Conservation (phyloP, 2,797 vertebrate genomes). For the Chrosomus eos region DNA sequence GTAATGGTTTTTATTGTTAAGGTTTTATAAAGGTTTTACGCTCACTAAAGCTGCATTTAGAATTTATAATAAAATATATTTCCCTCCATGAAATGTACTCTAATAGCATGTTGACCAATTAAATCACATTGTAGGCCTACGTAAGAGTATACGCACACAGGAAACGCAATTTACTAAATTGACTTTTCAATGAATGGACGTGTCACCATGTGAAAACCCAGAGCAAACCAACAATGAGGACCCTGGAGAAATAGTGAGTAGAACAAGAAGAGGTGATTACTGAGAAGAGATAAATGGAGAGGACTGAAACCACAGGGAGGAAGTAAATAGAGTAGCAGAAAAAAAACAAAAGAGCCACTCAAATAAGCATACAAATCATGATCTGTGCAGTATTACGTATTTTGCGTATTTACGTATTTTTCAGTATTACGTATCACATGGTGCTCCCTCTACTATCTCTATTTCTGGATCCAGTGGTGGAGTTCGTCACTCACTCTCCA, state of each 20-base stretch:
- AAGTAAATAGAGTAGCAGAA: not conserved
- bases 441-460: not conserved
- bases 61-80: not conserved
- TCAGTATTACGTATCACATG: no score
- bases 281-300: not conserved
- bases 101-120: not conserved
- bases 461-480: not conserved
- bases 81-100: not conserved
- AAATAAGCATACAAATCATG: conserved; percentile 6
- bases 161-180: not conserved
- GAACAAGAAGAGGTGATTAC: not conserved
- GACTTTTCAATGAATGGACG: not conserved
- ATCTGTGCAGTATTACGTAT: not conserved
- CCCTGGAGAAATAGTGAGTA: not conserved
- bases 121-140: not conserved
- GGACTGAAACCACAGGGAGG: not conserved
- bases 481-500: not conserved
- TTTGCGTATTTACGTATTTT: no score
- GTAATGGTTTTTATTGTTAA: no score
- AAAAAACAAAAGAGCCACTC: not conserved
- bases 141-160: not conserved
- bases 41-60: not conserved
- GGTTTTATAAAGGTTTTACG: no score
- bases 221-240: not conserved
- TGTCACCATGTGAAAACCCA: not conserved